phyloP scores from a whole-genome alignment of 2,888 invertebrate genomes.

The Myopa tessellatipennis region DNA sequence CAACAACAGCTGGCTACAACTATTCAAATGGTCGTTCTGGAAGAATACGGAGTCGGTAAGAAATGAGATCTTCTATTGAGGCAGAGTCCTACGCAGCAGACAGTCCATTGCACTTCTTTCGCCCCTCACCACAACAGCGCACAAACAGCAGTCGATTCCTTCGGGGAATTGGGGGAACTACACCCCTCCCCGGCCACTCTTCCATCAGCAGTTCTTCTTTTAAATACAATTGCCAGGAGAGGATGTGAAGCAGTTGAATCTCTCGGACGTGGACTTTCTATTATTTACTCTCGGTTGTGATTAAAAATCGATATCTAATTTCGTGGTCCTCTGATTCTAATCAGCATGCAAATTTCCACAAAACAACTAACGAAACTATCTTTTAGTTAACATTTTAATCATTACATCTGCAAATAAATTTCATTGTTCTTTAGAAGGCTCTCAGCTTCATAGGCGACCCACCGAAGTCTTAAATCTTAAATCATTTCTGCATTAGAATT shows the following conservation, averaged over 20 bases:
- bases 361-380: too few relatives aligned
- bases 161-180: background rate
- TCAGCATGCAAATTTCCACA: too few relatives aligned
- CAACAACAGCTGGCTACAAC: slow-evolving; percentile 15
- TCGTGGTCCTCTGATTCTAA: too few relatives aligned
- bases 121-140: background rate
- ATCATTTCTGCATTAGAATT: background rate
- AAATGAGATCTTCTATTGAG: background rate
- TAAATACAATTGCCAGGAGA: too few relatives aligned
- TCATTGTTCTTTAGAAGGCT: too few relatives aligned
- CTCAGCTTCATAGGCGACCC: background rate
- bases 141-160: background rate
- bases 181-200: background rate
- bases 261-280: too few relatives aligned
- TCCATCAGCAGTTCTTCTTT: too few relatives aligned
- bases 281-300: too few relatives aligned
- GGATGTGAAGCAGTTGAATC: too few relatives aligned
- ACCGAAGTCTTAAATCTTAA: background rate
- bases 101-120: background rate
- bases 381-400: too few relatives aligned
- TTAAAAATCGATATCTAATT: too few relatives aligned
- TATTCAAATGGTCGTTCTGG: slow-evolving; percentile 20
- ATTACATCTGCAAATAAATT: too few relatives aligned
- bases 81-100: slow-evolving; percentile 20
- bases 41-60: background rate